Evolutionary conservation across 1,140 invertebrate genomes (phyloP).

Genomic region (Tribolium madens): DNA sequence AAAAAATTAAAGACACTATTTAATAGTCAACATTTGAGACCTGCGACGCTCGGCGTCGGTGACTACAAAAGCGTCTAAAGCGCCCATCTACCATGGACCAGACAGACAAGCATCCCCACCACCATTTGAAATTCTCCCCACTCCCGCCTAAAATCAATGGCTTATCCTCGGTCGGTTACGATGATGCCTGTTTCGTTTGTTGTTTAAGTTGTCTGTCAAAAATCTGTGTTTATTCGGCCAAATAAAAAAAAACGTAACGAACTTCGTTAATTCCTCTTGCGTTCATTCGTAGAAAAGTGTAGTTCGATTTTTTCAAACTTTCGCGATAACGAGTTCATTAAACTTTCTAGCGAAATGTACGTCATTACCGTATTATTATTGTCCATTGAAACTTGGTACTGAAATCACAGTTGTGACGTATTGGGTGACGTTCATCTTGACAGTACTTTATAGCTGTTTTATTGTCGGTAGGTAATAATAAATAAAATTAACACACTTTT

Average conservation of each 20-base stretch:
- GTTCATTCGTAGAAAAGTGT: not conserved
- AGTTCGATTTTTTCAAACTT: not conserved
- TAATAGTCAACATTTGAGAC: conserved; percentile 9
- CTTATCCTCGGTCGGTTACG: conserved; percentile 37
- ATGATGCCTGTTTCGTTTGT: conserved; percentile 19
- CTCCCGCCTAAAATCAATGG: conserved; percentile 43
- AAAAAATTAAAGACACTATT: conserved; percentile 37
- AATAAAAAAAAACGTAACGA: not conserved
- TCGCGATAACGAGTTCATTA: conserved; percentile 10
- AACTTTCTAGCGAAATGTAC: conserved; percentile 22
- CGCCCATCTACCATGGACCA: conserved; percentile 24
- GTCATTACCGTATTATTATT: conserved; percentile 26
- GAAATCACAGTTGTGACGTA: conserved; percentile 43
- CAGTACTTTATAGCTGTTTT: conserved; percentile 21
- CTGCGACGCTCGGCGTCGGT: conserved; percentile 19
- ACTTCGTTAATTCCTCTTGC: not conserved
- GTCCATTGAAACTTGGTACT: conserved; percentile 40
- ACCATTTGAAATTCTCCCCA: conserved; percentile 32
- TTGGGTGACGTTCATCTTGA: conserved; percentile 33
- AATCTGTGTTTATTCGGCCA: conserved; percentile 6
- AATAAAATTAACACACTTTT: not conserved
- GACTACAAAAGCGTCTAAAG: conserved; percentile 22
- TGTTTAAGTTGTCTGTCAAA: conserved; percentile 30
- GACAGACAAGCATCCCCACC: conserved; percentile 16
- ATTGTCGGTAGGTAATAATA: conserved; percentile 23